Conservation (phyloP, 2,113 vertebrate genomes). For the Proterorhinus semilunaris region DNA sequence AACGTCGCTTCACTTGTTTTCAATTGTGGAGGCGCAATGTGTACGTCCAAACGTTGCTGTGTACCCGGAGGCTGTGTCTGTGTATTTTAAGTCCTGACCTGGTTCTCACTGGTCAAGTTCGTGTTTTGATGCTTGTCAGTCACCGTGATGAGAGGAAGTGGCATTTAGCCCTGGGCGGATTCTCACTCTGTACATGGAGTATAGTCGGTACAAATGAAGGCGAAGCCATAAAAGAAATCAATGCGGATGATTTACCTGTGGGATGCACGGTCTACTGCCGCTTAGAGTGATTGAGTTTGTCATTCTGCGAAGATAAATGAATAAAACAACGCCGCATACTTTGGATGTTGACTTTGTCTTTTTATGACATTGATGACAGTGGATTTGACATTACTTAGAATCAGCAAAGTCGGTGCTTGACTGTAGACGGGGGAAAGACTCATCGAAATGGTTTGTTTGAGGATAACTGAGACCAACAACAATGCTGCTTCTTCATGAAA, state of each 20-base stretch:
- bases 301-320: neutral
- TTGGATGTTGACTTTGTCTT: neutral
- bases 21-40: neutral
- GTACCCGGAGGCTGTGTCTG: slow-evolving; percentile 13
- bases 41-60: neutral
- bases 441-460: neutral
- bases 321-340: too few relatives aligned
- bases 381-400: neutral
- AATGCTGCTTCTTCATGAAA: neutral
- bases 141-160: slow-evolving; percentile 35
- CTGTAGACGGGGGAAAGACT: neutral
- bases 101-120: slow-evolving; percentile 15
- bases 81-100: slow-evolving; percentile 24
- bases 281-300: too few relatives aligned
- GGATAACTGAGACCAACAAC: neutral
- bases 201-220: slow-evolving; percentile 20
- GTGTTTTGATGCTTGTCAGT: slow-evolving; percentile 21
- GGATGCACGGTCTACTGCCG: neutral
- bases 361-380: neutral
- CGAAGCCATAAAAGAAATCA: slow-evolving; percentile 14
- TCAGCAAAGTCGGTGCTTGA: neutral
- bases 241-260: slow-evolving; percentile 11
- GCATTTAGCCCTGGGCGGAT: slow-evolving; percentile 10
- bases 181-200: slow-evolving; percentile 7
- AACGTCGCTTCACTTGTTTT: slow-evolving; percentile 2